Evolutionary conservation across 1,140 invertebrate species (phyloP).

Genomic region (Pantala flavescens): DNA sequence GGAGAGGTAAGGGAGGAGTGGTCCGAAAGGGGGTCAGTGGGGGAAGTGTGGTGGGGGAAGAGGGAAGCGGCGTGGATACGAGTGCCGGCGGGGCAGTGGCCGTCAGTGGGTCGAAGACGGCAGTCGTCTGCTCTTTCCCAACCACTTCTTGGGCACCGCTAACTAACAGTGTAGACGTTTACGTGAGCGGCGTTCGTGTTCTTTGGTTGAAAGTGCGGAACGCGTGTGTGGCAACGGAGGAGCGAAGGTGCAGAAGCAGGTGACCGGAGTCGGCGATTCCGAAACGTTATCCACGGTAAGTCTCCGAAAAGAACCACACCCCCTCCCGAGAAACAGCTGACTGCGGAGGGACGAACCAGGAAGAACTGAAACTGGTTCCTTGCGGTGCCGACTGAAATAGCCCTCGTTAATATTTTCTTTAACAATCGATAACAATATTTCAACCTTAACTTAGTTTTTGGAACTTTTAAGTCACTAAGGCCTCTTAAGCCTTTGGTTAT

Average conservation of each 20-base stretch:
- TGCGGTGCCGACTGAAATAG: too few species aligned
- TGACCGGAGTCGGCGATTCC: background rate
- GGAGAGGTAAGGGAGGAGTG: background rate
- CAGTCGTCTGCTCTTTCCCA: background rate
- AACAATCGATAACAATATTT: too few species aligned
- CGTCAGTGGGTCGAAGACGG: background rate
- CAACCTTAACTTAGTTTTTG: too few species aligned
- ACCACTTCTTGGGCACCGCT: background rate
- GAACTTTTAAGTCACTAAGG: too few species aligned
- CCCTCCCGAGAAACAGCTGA: background rate
- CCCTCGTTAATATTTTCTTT: too few species aligned
- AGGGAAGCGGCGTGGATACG: background rate
- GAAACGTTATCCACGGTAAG: background rate
- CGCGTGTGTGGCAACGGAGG: background rate
- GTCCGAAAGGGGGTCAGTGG: conserved; percentile 6
- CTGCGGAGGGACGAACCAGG: background rate
- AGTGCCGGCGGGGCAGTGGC: background rate
- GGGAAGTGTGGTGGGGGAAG: background rate
- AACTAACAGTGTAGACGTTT: background rate
- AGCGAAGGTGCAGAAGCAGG: background rate
- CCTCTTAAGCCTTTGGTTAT: too few species aligned
- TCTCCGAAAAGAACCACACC: background rate
- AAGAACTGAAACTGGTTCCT: too few species aligned
- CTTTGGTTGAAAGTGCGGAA: background rate
- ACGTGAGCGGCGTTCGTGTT: background rate